Base-by-base conservation (phyloP, 2,888 invertebrate genomes). In the Pasiphila rectangulata region DNA sequence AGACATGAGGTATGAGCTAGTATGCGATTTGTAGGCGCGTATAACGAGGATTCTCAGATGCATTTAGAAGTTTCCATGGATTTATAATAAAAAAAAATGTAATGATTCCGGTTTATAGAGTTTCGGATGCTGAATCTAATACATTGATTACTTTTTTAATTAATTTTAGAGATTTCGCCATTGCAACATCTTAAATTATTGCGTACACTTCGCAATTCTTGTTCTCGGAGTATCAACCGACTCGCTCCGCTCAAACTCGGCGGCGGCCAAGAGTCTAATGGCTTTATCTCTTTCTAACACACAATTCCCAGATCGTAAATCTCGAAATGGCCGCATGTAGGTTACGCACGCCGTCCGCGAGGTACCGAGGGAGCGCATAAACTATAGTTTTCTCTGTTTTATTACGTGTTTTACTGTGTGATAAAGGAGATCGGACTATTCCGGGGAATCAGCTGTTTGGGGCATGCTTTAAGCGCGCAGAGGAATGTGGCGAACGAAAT, bases 241-340 rank as follows among this genome's bases (percentile, higher is more conserved):
- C 71, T 67, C 71, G 76, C 76, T 75, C 65, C 72, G 75, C 74
- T 79, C 72, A 71, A 74, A 74, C 80, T 81, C 65, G 76, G 76
- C 75, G 80, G 72, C 82, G 79, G 82, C 78, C 69, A 74, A 78
- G 85, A 84, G 84, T 81, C 77, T 78, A 79, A 82, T 86, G 78
- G 80, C 83, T 83, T 83, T 79, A 79, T 89, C 89, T 78, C 87
- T 69, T 71, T 89, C 89, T 79, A 82, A 84, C 89, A 79, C 84
- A 83, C 87, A 89, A 87, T 89, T 89, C 89, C 89, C 89, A 89
- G 89, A 78, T 89, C 89, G 89, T 89, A 89, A 89, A 89, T 89
- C 88, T 87, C 77, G 89, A 89, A 89, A 89, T 87, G 89, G 89
- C 89, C 89, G 88, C 89, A 88, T 89, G 87, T 89, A 89, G 89